Base-by-base conservation (phyloP, 2,888 invertebrate species). In the Ormyrus thymus region DNA sequence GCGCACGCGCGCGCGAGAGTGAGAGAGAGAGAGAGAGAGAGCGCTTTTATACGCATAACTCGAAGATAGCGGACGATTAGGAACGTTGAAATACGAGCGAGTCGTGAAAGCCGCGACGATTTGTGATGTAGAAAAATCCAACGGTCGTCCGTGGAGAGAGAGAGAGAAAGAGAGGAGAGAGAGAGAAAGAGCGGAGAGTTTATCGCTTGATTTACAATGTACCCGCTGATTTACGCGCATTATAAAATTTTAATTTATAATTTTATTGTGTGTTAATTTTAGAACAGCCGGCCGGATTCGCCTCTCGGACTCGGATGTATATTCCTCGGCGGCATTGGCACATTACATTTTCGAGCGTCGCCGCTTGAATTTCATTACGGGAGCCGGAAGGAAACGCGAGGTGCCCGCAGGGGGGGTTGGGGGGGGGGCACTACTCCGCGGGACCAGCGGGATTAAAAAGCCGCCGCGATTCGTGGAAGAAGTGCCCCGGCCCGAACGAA, bases 191-290 rank as follows among this genome's bases (percentile, higher is more conserved):
- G 29, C 3, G 29, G 29, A 1, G 15, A 65, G 75, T 69, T 76
- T 69, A 64, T 70, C 76, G 62, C 48, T 62, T 76, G 70, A 76
- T 76, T 76, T 76, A 76, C 50, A 62, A 56, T 11, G 53, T 55
- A 11, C 29, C 29, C 55, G 7, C 50, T 69, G 62, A 69, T 76
- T 69, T 76, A 70, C 59, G 50, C 48, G 45, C 15, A 53, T 55
- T 69, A 61, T 61, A n/a, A n/a, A 29, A 69, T 76, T 70, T 69
- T 50, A 70, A 76, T 70, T 62, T 56, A 70, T 56, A 70, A 69
- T 76, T 76, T 76, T 70, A 76, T 76, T 76, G 69, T 69, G 62
- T 76, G 55, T 48, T 70, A 64, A 76, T 70, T 76, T 70, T 64
- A 7, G 45, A 62, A 69, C 48, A 13, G 62, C 11, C 50, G 45